Conservation (phyloP, 2,113 vertebrate genomes). For the Petrocephalus zakoni region DNA sequence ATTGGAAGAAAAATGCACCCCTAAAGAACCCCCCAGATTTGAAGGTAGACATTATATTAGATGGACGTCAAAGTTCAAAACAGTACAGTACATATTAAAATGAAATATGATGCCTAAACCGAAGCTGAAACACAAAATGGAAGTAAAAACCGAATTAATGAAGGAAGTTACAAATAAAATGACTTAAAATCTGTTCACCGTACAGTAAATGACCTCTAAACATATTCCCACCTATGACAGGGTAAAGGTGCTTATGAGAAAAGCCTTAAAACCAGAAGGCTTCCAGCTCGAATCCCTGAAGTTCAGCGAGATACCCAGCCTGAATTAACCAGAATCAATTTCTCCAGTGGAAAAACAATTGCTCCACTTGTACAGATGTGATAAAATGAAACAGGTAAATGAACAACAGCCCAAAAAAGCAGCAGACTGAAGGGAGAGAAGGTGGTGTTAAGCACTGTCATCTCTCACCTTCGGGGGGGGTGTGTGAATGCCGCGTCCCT, state of each 20-base stretch:
- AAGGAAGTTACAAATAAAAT: neutral
- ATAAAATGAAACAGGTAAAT: neutral
- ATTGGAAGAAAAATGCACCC: no score
- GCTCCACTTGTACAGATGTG: neutral
- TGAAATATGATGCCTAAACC: no score
- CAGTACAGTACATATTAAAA: no score
- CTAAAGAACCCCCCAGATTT: no score
- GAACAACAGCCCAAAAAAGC: neutral
- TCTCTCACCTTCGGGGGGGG: neutral
- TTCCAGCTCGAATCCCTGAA: neutral
- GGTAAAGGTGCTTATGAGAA: neutral
- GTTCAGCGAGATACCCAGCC: neutral
- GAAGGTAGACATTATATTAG: no score
- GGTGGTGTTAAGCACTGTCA: neutral
- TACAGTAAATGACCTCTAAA: no score
- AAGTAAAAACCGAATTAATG: no score
- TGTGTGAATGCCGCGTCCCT: neutral
- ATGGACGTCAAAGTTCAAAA: no score
- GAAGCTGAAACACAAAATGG: no score
- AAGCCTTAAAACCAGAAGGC: neutral
- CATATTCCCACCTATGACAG: neutral
- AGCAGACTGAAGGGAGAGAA: neutral
- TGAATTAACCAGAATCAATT: neutral
- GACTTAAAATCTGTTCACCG: no score
- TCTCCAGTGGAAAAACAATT: neutral